These are phyloP conservation scores for Ancistrus triradiatus DNA, from an alignment of 2,113 vertebrate genomes.

Conservation along the genomic window DNA sequence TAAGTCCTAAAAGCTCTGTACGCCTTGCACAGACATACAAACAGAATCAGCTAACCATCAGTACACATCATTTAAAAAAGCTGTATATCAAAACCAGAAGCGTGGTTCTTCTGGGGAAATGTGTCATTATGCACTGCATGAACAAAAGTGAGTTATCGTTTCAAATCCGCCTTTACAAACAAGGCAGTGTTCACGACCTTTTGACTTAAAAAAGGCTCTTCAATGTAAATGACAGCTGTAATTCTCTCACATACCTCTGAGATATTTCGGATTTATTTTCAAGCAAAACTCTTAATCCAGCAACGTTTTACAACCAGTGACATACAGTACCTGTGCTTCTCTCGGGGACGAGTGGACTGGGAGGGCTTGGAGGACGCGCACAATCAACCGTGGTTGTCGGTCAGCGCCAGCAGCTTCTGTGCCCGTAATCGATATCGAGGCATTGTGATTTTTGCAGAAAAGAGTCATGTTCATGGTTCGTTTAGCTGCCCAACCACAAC, in stretches of 20 bases:
- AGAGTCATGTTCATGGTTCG: constrained; percentile 57
- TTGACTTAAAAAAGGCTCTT: constrained; percentile 36
- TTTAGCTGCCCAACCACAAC: constrained; percentile 76
- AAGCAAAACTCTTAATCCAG: constrained; percentile 44
- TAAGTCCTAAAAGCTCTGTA: not conserved
- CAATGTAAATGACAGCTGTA: constrained; percentile 45
- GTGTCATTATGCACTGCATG: constrained; percentile 34
- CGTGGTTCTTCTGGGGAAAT: constrained; percentile 22
- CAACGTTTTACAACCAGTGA: constrained; percentile 33
- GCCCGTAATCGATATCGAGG: constrained; percentile 59
- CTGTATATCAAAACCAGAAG: constrained; percentile 22
- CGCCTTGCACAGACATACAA: not conserved
- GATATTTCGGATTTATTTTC: constrained; percentile 48
- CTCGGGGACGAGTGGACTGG: constrained; percentile 50
- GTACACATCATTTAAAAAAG: not conserved
- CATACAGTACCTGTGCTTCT: constrained; percentile 61
- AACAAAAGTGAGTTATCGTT: constrained; percentile 18
- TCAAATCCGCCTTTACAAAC: constrained; percentile 47
- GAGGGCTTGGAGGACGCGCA: constrained; percentile 45
- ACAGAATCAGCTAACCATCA: constrained; percentile 1
- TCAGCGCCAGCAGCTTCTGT: constrained; percentile 57
- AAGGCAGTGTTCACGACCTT: constrained; percentile 48
- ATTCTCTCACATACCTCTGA: constrained; percentile 41
- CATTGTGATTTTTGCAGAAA: constrained; percentile 64
- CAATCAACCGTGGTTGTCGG: constrained; percentile 60